Conservation (phyloP, 37 sponge, comb jelly and placozoan species). For the Agelas oroides region DNA sequence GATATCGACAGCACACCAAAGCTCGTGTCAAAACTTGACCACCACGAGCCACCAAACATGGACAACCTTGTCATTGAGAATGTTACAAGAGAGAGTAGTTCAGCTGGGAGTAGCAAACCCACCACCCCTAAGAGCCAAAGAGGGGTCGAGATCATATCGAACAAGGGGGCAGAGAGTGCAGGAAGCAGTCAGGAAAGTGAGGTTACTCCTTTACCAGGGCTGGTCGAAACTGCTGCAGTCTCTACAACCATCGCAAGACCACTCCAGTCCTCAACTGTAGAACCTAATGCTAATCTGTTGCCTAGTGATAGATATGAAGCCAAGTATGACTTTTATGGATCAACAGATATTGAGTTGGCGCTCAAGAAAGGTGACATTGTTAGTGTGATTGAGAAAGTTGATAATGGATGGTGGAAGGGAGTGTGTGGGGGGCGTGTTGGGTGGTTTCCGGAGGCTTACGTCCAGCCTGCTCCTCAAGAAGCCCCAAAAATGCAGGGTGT, state of each 20-base stretch:
- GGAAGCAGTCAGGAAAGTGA: conserved; percentile 7
- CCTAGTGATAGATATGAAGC: conserved; percentile 34
- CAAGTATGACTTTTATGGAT: conserved; percentile 43
- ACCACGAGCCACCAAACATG: not conserved
- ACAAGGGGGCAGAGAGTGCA: conserved; percentile 1
- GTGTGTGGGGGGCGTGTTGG: conserved; percentile 54
- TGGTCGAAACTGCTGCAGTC: too few relatives aligned
- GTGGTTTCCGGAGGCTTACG: conserved; percentile 75
- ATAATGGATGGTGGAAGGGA: conserved; percentile 79
- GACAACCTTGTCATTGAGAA: conserved; percentile 5
- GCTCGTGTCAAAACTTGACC: conserved; percentile 44
- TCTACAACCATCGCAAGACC: too few relatives aligned
- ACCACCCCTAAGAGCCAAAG: conserved; percentile 25
- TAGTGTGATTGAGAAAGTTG: conserved; percentile 66
- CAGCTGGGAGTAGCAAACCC: conserved; percentile 8
- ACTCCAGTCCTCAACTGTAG: too few relatives aligned
- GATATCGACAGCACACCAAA: conserved; percentile 76
- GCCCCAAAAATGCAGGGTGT: not conserved
- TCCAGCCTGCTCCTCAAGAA: conserved; percentile 21
- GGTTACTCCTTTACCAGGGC: not conserved
- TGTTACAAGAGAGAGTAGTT: not conserved
- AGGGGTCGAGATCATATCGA: conserved; percentile 11
- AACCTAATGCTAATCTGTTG: not conserved
- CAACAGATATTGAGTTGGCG: conserved; percentile 53
- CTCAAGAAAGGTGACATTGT: conserved; percentile 64